phyloP scores from a whole-genome alignment of 2,113 vertebrate species.

The Tetrax tetrax region DNA sequence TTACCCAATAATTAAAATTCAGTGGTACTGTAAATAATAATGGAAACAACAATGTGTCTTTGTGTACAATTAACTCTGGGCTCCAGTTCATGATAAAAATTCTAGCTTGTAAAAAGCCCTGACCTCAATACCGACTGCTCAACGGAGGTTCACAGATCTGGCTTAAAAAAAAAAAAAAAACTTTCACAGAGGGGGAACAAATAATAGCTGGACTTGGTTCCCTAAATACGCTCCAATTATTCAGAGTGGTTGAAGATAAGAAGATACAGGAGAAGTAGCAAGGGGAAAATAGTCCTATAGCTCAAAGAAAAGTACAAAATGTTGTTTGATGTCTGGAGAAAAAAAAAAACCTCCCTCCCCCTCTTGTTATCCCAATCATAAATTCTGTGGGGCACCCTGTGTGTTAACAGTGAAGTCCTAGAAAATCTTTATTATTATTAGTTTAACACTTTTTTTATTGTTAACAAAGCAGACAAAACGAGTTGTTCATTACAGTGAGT shows the following conservation, averaged over 20 bases:
- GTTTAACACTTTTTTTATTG: constrained; percentile 72
- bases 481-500: constrained; percentile 73
- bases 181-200: constrained; percentile 47
- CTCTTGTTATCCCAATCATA: constrained; percentile 31
- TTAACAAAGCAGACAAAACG: constrained; percentile 78
- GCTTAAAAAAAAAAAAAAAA: neutral
- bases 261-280: constrained; percentile 14
- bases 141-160: constrained; percentile 67
- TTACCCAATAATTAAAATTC: constrained; percentile 74
- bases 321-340: neutral
- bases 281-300: neutral
- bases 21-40: constrained; percentile 70
- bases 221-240: constrained; percentile 62
- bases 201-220: constrained; percentile 38
- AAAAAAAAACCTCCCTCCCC: constrained; percentile 40
- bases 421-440: constrained; percentile 69
- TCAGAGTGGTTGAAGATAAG: constrained; percentile 50
- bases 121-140: constrained; percentile 69
- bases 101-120: constrained; percentile 71
- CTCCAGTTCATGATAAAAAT: constrained; percentile 71
- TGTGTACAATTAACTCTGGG: constrained; percentile 75
- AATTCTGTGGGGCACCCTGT: constrained; percentile 27
- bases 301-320: constrained; percentile 20
- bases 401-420: constrained; percentile 15
- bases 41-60: constrained; percentile 74